Evolutionary conservation across 2,888 invertebrate species (phyloP).

Genomic region (Cosmia trapezina): DNA sequence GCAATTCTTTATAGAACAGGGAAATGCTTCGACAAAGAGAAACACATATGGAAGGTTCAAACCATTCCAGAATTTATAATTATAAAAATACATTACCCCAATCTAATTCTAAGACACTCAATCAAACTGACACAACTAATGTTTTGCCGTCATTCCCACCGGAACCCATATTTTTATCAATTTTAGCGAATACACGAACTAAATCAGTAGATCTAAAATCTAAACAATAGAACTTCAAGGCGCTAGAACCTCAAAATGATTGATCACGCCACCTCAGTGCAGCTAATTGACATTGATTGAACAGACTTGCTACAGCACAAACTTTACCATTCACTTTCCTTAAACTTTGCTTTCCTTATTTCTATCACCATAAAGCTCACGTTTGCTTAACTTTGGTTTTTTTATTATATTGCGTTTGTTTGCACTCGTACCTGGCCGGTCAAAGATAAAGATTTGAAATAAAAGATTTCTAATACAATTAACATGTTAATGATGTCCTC

Average conservation of each 20-base stretch:
- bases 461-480: slow-evolving; percentile 73
- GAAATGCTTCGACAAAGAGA: background rate
- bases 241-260: slow-evolving; percentile 80
- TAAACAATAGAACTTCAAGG: slow-evolving; percentile 78
- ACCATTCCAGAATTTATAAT: background rate
- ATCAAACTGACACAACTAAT: slow-evolving; percentile 25
- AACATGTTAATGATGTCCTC: slow-evolving; percentile 64
- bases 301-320: slow-evolving; percentile 79
- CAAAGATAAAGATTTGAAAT: slow-evolving; percentile 77
- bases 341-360: slow-evolving; percentile 61
- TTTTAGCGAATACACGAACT: slow-evolving; percentile 61
- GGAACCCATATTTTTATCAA: slow-evolving; percentile 47
- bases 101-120: slow-evolving; percentile 2
- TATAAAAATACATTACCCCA: background rate
- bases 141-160: slow-evolving; percentile 26
- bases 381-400: slow-evolving; percentile 57
- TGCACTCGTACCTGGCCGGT: slow-evolving; percentile 74
- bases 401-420: slow-evolving; percentile 39
- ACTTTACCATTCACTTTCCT: slow-evolving; percentile 64
- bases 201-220: slow-evolving; percentile 73
- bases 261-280: slow-evolving; percentile 87
- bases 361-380: slow-evolving; percentile 63
- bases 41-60: too few species aligned
- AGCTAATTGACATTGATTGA: slow-evolving; percentile 90
- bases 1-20: background rate